Evolutionary conservation across 2,113 vertebrate species (phyloP), one percentile per base, ranked within the genome.

Genomic region (Phaetusa simplex): DNA sequence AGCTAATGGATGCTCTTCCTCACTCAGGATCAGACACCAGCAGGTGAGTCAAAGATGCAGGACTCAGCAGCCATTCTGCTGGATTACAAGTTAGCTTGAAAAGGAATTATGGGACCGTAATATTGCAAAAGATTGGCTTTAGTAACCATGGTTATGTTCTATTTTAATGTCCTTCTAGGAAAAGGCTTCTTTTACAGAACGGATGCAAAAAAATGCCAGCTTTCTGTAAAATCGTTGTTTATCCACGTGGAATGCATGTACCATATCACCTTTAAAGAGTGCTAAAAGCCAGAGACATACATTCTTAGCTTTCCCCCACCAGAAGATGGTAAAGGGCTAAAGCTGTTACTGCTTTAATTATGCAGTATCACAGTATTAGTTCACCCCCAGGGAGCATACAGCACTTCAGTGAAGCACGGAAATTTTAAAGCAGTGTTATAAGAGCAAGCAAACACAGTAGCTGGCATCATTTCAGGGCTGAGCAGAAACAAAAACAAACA

Each of bases 181-280:
- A 92, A 86, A 94, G 55, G 58, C 49, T 73, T 50, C 49, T 82
- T 96, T 95, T 74, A 92, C 38, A 94, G 94, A 86, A 87, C 0
- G 74, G 23, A 32, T 73, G 42, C 3, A 82, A 85, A 81, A 91
- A 83, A 20, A 1, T 2, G 38, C 23, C 34, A 21, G 11, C 42
- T 93, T 81, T 88, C 93, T 81, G 76, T 82, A 78, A 97, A 95
- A 92, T 88, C 34, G 50, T 74, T 32, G 78, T 83, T 83, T 83
- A 59, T 78, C 79, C 76, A 38, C 32, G 24, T 40, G 80, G 95
- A 95, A 92, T 96, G 96, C 96, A 94, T 87, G 92, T 97, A 97
- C 96, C 98, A 97, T 92, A 97, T 98, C 98, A 98, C 98, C 98
- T 98, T 94, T 78, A 77, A 97, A 96, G 90, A 96, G 78, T 17